Conservation (phyloP, 2,797 vertebrate genomes). For the Salarias fasciatus region DNA sequence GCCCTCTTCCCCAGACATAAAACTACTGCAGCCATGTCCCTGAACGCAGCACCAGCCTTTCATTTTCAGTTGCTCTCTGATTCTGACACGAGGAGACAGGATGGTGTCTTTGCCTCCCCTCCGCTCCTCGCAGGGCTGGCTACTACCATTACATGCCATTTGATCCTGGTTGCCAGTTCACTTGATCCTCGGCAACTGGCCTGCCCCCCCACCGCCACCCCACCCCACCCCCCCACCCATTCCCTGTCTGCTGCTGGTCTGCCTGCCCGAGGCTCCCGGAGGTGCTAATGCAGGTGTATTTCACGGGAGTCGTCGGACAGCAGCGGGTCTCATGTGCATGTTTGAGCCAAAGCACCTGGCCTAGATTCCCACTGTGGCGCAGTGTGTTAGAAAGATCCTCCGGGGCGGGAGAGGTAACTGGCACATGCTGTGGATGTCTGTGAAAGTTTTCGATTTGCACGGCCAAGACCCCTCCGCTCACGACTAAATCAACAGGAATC, state of each 20-base stretch:
- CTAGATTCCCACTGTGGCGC: conserved; percentile 54
- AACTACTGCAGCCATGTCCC: conserved; percentile 55
- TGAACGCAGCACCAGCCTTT: conserved; percentile 48
- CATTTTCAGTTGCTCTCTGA: conserved; percentile 51
- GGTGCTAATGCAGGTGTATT: conserved; percentile 77
- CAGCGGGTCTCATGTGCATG: conserved; percentile 31
- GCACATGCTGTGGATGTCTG: conserved; percentile 57
- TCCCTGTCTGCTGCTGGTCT: too few species aligned
- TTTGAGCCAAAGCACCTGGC: conserved; percentile 56
- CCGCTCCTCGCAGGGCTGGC: conserved; percentile 29
- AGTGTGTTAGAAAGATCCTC: conserved; percentile 38
- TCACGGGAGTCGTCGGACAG: conserved; percentile 45
- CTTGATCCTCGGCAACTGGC: conserved; percentile 46
- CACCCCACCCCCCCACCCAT: not conserved
- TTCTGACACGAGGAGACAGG: conserved; percentile 42
- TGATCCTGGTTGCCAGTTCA: conserved; percentile 59
- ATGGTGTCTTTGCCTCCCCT: conserved; percentile 34
- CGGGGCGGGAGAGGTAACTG: conserved; percentile 42
- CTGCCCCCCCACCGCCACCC: conserved; percentile 1
- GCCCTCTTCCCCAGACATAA: conserved; percentile 63
- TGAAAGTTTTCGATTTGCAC: conserved; percentile 45
- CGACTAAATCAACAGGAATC: not conserved
- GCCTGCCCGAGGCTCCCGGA: conserved; percentile 37
- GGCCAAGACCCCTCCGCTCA: not conserved
- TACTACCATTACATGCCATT: conserved; percentile 62